Evolutionary conservation across 2,797 vertebrate genomes (phyloP), one percentile per base, ranked within the genome.

Genomic region (Malurus leucopterus): DNA sequence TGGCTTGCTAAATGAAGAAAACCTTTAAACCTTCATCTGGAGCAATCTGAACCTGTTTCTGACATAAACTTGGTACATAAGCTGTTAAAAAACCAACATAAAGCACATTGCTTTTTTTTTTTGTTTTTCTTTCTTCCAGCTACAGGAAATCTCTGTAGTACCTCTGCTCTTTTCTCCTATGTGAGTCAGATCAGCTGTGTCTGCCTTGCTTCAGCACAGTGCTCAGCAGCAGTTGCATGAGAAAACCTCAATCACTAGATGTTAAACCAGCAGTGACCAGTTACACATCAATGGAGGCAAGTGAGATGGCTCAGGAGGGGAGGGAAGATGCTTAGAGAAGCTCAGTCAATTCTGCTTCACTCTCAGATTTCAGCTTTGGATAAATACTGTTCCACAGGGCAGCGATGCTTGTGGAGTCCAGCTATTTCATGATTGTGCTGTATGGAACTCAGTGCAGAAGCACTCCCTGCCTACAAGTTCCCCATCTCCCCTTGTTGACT

Each of bases 21-120:
- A 87, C 38, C 46, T 84, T 84, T 55, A 87, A 80, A 38, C 51
- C 30, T 34, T 89, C 26, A 20, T n/a, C 47, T 77, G 69, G 10
- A 93, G 64, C 10, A 34, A 22, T 55, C 41, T 5, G 71, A 91
- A 65, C 68, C n/a, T n/a, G 7, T 58, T 91, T 90, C 86, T 92
- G 50, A 68, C 46, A 41, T 1, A 4, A 70, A 27, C 23, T 71
- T 17, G 32, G 40, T 86, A 19, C 26, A 7, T 50, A 73, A 76
- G 46, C 71, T 76, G 57, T 75, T 68, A 38, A 7, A 67, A 74
- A 83, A 62, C 22, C 5, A 5, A 34, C 3, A 3, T 59, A 67
- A 84, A 86, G 49, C n/a, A 29, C 26, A 0, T 21, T 41, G 55
- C 41, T 36, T 36, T 13, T 5, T 19, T 44, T 62, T 49, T 11